A percentile compares a stretch with the other conserved stretches of the same genome.
Conservation (phyloP, 2,797 vertebrate genomes). For the Lithobates sylvaticus region DNA sequence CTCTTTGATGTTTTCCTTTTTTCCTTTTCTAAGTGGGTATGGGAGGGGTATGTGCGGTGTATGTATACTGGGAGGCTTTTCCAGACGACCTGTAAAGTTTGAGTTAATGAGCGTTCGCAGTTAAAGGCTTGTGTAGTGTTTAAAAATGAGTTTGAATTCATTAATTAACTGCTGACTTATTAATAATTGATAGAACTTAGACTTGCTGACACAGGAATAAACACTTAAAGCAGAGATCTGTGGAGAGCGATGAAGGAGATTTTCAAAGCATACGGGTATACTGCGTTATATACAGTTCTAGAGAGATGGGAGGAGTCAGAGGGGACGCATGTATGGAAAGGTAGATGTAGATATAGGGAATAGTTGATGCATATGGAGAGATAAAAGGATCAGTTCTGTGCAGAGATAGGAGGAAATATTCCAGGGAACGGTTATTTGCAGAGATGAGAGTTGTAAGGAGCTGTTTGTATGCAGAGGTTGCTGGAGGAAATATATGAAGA, state of each 20-base stretch:
- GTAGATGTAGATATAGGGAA: neutral
- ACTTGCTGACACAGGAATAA: conserved; percentile 35
- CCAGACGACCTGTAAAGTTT: conserved; percentile 19
- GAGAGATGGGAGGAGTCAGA: neutral
- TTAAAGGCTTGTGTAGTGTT: neutral
- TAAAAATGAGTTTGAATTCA: conserved; percentile 12
- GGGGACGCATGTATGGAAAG: neutral
- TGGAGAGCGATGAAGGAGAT: conserved; percentile 23
- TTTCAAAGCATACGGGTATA: neutral
- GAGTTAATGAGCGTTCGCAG: neutral
- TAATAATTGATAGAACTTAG: conserved; percentile 39
- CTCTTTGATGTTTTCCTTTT: conserved; percentile 40
- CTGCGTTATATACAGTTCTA: neutral
- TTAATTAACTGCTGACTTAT: conserved; percentile 34
- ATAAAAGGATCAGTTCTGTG: neutral
- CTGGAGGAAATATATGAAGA: too few species aligned
- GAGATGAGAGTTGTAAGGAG: neutral
- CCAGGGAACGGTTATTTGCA: neutral
- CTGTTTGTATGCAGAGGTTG: neutral
- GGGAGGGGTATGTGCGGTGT: conserved; percentile 22
- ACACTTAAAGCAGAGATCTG: conserved; percentile 2
- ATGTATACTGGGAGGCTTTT: neutral
- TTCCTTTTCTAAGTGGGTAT: neutral
- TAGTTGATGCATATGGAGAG: neutral
- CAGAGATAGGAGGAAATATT: neutral